phyloP scores from a whole-genome alignment of 1,140 invertebrate species.

The Sarcophaga peregrina region DNA sequence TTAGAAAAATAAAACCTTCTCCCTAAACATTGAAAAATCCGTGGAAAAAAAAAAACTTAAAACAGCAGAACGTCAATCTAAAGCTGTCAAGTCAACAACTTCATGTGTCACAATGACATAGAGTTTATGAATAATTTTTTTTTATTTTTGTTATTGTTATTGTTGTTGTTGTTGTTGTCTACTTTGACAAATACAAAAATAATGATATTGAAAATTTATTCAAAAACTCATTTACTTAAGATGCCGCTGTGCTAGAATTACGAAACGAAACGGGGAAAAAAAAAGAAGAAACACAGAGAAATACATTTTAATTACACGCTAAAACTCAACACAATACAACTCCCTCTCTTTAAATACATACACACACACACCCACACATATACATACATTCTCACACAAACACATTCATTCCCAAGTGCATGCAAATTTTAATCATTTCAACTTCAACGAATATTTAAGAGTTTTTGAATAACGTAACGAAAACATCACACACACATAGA shows the following conservation, averaged over 20 bases:
- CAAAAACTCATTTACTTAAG: not conserved
- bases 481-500: not conserved
- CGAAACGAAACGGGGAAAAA: not conserved
- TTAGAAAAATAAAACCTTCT: too few species aligned
- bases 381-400: not conserved
- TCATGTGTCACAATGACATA: not conserved
- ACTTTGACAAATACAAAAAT: not conserved
- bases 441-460: conserved; percentile 13
- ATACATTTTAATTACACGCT: conserved; percentile 9
- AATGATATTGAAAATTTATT: not conserved
- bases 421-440: not conserved
- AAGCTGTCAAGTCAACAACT: not conserved
- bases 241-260: not conserved
- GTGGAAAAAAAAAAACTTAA: not conserved
- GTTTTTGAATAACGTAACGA: not conserved
- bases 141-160: too few species aligned
- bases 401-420: not conserved
- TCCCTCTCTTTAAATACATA: not conserved
- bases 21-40: too few species aligned
- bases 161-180: not conserved
- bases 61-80: not conserved
- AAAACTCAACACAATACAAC: not conserved
- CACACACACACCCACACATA: not conserved
- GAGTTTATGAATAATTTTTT: too few species aligned
- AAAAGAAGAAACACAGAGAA: too few species aligned